Evolutionary conservation across 2,113 vertebrate species (phyloP), one percentile per base, ranked within the genome.

Genomic region (Ariopsis seemanni): DNA sequence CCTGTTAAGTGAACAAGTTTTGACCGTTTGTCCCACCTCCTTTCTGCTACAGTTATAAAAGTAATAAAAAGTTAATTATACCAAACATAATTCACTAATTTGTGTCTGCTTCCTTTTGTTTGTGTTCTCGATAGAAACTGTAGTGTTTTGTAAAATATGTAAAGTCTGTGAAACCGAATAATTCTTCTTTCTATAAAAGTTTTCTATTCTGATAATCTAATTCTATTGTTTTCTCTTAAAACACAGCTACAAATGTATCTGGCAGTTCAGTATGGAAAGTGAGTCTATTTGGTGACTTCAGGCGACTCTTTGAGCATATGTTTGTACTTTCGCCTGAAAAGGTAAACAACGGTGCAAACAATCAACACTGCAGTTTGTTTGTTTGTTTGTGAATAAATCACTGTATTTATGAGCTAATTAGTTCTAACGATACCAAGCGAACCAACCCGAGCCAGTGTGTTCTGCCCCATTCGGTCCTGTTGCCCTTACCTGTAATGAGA

Each of bases 401-500:
- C 48, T 62, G 9, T 57, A 78, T 30, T 74, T 25, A 27, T 34
- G 12, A 5, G n/a, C 10, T 18, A 60, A 20, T 2, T 3, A 48
- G 27, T 15, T 7, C 55, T n/a, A 53, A 55, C 0, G 8, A 18
- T 25, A 11, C n/a, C n/a, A n/a, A n/a, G n/a, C n/a, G n/a, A n/a
- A n/a, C 25, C 14, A 67, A 10, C 1, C 18, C n/a, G 6, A 75
- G 20, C 48, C 22, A 52, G 22, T 52, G 22, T n/a, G 14, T 77
- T 50, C n/a, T 25, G 34, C 7, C 4, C 42, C 42, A 42, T 42
- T 4, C 2, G 42, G 42, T 42, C 42, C 42, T 42, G 42, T 48
- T 22, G 81, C 7, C 7, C 17, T 85, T 62, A 85, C 89, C 89
- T 90, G 71, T 90, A 90, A 85, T 89, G 85, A 82, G 89, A 87